Evolutionary conservation across 2,888 invertebrate species (phyloP), one percentile per base, ranked within the genome.

Genomic region (Coelogynopora nodosa): DNA sequence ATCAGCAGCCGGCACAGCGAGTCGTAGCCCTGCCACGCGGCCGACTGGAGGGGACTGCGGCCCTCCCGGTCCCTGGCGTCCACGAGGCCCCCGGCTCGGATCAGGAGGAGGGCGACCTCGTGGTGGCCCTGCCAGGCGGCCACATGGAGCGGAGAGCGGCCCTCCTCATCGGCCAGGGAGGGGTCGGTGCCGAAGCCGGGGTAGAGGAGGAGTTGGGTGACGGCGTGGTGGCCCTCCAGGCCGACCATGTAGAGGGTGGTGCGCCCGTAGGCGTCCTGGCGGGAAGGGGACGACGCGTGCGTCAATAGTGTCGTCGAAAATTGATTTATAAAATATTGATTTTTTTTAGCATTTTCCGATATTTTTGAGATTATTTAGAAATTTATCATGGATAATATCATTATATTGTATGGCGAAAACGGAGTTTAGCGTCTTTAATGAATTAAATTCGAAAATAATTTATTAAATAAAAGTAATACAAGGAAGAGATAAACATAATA

Each of bases 1-100:
- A 97, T 93, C 67, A 93, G 89, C 67, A 96, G 93, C 87, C 95
- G 94, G 88, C 97, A 96, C 67, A 96, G 96, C 84, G 94, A 94
- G 67, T 94, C 94, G 90, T 97, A 96, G 0, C 97, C 97, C 91
- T 97, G 96, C 97, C 97, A 97, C 85, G 97, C 95, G 23, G 97
- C 97, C 49, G 96, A 96, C 93, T 97, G 97, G 88, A 97, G 93
- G 0, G 97, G 96, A 0, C 97, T 96, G 87, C 97, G 94, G 88
- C 89, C 89, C 88, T 91, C 91, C 88, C 90, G 90, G 88, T 92
- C 92, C 10, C 90, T 90, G 26, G 91, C 90, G 89, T 97, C 96
- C 0, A 97, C 95, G 89, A 94, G 94, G 0, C 29, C 83, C 82
- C n/a, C n/a, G n/a, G n/a, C n/a, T n/a, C n/a, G 93, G 84, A 97